These are phyloP conservation scores for Aplysina aerophoba DNA, from an alignment of 37 sponge, comb jelly and placozoan genomes.

Conservation along the genomic window DNA sequence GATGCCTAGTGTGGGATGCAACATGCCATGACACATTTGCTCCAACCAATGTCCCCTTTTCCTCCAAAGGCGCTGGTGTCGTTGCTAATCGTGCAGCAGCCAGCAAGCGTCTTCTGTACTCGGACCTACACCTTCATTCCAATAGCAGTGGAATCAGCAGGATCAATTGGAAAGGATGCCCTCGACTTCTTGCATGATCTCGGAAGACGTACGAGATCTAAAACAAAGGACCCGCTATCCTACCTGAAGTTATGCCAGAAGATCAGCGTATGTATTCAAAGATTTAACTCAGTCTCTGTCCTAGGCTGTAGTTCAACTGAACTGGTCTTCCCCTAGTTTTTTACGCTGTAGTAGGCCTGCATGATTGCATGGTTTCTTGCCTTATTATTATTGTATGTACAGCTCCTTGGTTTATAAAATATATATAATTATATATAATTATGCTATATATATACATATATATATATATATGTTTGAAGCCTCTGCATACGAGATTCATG, in stretches of 20 bases:
- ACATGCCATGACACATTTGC: neutral
- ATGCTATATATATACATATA: too few species aligned
- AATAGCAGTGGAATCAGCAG: conserved; percentile 3
- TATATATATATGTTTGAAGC: too few species aligned
- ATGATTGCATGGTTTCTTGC: too few species aligned
- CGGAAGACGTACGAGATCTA: neutral
- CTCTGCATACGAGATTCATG: too few species aligned
- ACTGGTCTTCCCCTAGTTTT: too few species aligned
- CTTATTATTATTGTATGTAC: too few species aligned
- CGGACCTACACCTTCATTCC: neutral
- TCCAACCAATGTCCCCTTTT: neutral
- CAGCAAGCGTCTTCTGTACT: neutral
- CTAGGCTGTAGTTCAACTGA: neutral
- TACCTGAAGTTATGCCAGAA: conserved; percentile 2
- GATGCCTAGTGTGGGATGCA: neutral
- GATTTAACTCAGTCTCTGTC: neutral
- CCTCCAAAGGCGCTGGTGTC: neutral
- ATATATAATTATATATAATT: too few species aligned
- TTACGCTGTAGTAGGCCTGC: too few species aligned
- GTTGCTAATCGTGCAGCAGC: neutral
- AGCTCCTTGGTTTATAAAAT: too few species aligned
- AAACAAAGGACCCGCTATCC: neutral
- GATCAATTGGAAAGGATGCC: conserved; percentile 10
- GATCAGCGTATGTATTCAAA: neutral
- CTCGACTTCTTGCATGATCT: neutral